Conservation (phyloP, 2,888 invertebrate species). For the Eupithecia abbreviata region DNA sequence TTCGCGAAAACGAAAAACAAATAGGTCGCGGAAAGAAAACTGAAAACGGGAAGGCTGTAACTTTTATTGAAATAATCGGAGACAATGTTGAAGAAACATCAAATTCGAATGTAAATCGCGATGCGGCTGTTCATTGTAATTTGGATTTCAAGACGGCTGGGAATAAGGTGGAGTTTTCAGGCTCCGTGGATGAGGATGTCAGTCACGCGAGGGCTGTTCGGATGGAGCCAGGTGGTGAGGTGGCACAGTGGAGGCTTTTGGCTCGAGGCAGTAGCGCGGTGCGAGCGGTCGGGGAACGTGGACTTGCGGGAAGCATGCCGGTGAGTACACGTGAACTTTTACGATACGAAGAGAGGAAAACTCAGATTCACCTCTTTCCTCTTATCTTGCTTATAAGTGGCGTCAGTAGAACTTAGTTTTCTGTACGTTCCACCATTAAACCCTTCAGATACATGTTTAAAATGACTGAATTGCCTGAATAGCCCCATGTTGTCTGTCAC, state of each 20-base stretch:
- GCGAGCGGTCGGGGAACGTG: conserved; percentile 71
- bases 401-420: background rate
- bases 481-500: background rate
- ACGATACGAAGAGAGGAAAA: conserved; percentile 6
- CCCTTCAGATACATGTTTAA: background rate
- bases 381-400: background rate
- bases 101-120: conserved; percentile 74
- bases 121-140: conserved; percentile 47
- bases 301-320: conserved; percentile 73
- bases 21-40: conserved; percentile 59
- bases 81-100: conserved; percentile 77
- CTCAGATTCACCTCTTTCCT: background rate
- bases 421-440: background rate
- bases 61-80: conserved; percentile 67
- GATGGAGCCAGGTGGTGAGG: conserved; percentile 77
- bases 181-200: conserved; percentile 58
- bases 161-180: conserved; percentile 59
- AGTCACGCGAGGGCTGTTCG: conserved; percentile 77
- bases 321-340: conserved; percentile 57
- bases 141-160: conserved; percentile 48
- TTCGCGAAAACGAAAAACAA: conserved; percentile 54
- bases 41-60: conserved; percentile 59
- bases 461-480: background rate
- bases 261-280: conserved; percentile 76
- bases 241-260: conserved; percentile 76